phyloP scores from a whole-genome alignment of 1,140 invertebrate genomes.

The Drosophila orena region DNA sequence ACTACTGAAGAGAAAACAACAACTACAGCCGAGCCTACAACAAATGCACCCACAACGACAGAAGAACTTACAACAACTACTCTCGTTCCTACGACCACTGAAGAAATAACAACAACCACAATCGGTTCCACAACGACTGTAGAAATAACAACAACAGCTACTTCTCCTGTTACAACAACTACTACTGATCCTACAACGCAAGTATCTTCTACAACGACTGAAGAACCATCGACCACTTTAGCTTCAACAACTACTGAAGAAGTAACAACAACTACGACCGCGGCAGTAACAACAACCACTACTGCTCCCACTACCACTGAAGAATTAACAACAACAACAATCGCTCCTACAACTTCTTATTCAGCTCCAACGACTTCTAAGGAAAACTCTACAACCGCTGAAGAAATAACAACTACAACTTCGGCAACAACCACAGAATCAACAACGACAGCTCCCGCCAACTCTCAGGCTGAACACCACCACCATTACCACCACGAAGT shows the following conservation, averaged over 20 bases:
- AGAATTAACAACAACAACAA: not conserved
- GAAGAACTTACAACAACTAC: not conserved
- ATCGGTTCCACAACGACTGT: not conserved
- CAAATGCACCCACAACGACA: too few species aligned
- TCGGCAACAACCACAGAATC: not conserved
- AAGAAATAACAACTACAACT: not conserved
- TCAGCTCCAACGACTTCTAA: not conserved
- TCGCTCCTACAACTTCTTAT: not conserved
- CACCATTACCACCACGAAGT: conserved; percentile 15
- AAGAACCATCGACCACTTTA: not conserved
- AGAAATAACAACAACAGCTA: not conserved
- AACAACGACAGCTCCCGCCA: not conserved
- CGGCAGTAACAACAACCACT: not conserved
- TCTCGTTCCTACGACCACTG: not conserved
- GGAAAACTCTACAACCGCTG: not conserved
- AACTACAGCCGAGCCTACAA: too few species aligned
- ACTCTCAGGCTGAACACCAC: not conserved
- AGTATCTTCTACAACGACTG: not conserved
- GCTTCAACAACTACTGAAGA: not conserved
- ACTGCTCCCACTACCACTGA: not conserved
- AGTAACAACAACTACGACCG: not conserved
- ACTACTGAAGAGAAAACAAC: too few species aligned
- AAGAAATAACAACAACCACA: not conserved
- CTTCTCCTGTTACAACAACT: not conserved
- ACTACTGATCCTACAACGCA: not conserved